Evolutionary conservation across 2,888 invertebrate species (phyloP), one percentile per base, ranked within the genome.

Genomic region (Synanthedon andrenaeformis): DNA sequence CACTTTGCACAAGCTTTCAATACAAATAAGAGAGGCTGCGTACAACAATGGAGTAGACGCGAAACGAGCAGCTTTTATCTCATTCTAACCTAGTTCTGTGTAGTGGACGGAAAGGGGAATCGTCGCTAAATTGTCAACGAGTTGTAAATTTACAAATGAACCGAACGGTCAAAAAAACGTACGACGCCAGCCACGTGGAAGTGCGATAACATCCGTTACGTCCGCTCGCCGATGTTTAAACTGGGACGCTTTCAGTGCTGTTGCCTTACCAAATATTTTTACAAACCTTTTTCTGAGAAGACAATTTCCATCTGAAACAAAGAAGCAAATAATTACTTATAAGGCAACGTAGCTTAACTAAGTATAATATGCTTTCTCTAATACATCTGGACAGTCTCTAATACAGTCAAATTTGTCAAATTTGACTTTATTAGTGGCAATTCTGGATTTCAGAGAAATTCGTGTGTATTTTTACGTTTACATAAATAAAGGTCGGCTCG

Each of bases 61-160:
- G 66, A 69, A 68, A 70, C 70, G 68, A 67, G 65, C 67, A 65
- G 65, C 66, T 71, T 73, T 76, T 80, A 79, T 79, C 72, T 73
- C 70, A 65, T 67, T 71, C 70, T 76, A 79, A 76, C 76, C 77
- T 67, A 81, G 76, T 79, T 80, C 62, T 64, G 45, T 45, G 45
- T 45, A 58, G 61, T 61, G 59, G 62, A 14, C 62, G 65, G 65
- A 63, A 69, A 72, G 63, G 45, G 63, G 64, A 67, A 76, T 70
- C 69, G 65, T 64, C 60, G 66, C 67, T 70, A 70, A 73, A 76
- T 69, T 69, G 64, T 65, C 64, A 58, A 63, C 65, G 60, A 71
- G 62, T 70, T 67, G 65, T 66, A 67, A 61, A 65, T 69, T 71
- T 69, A 63, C 65, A 71, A 72, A 67, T 62, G 56, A 66, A 66